These are phyloP conservation scores for Hippopotamus amphibius DNA, from an alignment of 2,113 vertebrate species.

Conservation along the genomic window DNA sequence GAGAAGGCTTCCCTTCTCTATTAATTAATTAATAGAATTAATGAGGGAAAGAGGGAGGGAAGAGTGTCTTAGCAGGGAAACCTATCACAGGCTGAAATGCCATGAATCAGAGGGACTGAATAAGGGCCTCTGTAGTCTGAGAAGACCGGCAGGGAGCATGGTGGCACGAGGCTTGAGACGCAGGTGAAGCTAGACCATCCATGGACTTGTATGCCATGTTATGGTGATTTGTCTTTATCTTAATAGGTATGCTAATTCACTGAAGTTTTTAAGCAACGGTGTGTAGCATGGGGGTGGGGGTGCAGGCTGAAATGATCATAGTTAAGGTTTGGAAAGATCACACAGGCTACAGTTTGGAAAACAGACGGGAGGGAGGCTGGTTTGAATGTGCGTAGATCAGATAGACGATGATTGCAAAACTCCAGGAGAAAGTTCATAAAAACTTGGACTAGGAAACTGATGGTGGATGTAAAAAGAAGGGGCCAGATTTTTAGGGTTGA, in stretches of 20 bases:
- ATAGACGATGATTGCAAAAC: not conserved
- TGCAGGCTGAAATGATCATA: not conserved
- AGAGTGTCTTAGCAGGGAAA: not conserved
- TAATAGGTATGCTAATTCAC: not conserved
- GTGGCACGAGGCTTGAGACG: not conserved
- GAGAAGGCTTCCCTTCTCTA: not conserved
- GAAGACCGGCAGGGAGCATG: not conserved
- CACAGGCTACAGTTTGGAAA: not conserved
- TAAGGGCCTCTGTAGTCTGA: not conserved
- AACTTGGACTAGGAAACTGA: not conserved
- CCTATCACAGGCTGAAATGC: not conserved
- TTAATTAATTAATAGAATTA: not conserved
- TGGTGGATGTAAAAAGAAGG: not conserved
- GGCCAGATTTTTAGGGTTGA: not conserved
- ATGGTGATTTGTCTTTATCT: not conserved
- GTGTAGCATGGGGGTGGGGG: not conserved
- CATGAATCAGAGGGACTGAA: not conserved
- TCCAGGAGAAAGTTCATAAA: not conserved
- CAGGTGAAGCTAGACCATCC: not conserved
- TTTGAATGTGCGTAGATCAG: not conserved
- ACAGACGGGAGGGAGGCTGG: not conserved
- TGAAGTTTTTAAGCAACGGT: not conserved
- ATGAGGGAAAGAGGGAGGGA: not conserved
- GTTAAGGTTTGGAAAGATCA: constrained; percentile 30
- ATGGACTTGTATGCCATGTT: not conserved